Percentiles rank a stretch among this genome's conserved stretches.
Conservation (phyloP, 2,888 invertebrate species). For the Ephialtes manifestator region DNA sequence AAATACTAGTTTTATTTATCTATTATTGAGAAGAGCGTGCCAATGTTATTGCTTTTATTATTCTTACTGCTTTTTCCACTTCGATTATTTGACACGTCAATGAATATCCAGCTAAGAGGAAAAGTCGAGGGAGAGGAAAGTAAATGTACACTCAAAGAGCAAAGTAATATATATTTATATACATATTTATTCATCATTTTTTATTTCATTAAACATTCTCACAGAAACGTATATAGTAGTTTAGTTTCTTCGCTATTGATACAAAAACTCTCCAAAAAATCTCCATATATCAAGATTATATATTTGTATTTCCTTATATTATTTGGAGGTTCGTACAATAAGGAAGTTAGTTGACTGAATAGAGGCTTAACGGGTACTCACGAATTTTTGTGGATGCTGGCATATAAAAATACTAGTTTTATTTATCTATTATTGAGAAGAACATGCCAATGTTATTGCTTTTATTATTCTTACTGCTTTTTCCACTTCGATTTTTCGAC, state of each 20-base stretch:
- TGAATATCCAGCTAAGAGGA: not conserved
- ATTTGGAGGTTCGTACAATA: constrained; percentile 59
- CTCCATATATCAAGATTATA: constrained; percentile 54
- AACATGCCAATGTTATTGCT: not conserved
- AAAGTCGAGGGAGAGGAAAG: not conserved
- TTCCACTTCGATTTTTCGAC: constrained; percentile 12
- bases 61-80: constrained; percentile 18
- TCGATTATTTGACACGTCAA: not conserved
- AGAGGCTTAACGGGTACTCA: constrained; percentile 43
- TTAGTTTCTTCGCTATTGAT: constrained; percentile 44
- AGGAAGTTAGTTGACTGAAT: constrained; percentile 66
- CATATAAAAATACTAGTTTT: constrained; percentile 47
- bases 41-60: too few relatives aligned
- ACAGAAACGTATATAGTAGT: constrained; percentile 65
- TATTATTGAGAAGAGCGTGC: constrained; percentile 3
- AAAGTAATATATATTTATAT: constrained; percentile 10
- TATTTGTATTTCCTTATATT: constrained; percentile 30
- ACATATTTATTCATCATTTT: constrained; percentile 51
- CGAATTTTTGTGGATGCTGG: constrained; percentile 51
- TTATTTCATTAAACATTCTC: constrained; percentile 70
- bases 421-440: constrained; percentile 3
- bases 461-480: constrained; percentile 18
- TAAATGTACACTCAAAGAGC: constrained; percentile 19
- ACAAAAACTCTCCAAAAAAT: constrained; percentile 53
- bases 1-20: constrained; percentile 35